These are phyloP conservation scores for Aldabrachelys gigantea DNA, from an alignment of 2,113 vertebrate species.

Conservation along the genomic window DNA sequence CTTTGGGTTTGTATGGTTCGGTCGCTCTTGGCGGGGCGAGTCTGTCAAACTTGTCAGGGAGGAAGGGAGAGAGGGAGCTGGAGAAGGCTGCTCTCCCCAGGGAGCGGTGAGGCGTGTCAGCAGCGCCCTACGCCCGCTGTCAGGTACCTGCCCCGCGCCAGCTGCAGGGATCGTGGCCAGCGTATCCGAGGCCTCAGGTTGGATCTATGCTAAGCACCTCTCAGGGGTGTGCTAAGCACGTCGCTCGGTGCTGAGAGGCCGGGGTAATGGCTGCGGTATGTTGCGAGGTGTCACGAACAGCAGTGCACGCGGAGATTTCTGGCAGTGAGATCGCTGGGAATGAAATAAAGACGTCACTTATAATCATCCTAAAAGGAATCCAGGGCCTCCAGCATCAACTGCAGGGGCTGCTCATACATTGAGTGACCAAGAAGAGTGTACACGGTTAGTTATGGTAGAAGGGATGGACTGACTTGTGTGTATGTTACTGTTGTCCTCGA, in stretches of 20 bases:
- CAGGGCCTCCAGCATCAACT: rapidly evolving
- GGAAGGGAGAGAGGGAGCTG: rapidly evolving
- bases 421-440: rapidly evolving
- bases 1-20: not conserved
- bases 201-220: not conserved
- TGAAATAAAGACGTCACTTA: rapidly evolving
- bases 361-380: rapidly evolving
- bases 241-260: not conserved
- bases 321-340: rapidly evolving
- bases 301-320: not conserved
- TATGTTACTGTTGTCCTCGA: not conserved
- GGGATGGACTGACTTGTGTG: rapidly evolving
- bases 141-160: too few species aligned
- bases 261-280: not conserved
- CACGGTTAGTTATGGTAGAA: rapidly evolving
- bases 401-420: rapidly evolving
- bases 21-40: too few species aligned
- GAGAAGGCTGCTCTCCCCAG: rapidly evolving
- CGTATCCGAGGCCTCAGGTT: not conserved
- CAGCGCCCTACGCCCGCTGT: not conserved
- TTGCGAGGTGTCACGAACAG: not conserved
- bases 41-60: too few species aligned
- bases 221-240: not conserved
- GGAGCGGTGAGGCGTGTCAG: not conserved
- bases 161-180: not conserved